A percentile compares a stretch with the other conserved stretches of the same genome.
phyloP scores from a whole-genome alignment of 2,888 invertebrate species.

The Apamea epomidion region DNA sequence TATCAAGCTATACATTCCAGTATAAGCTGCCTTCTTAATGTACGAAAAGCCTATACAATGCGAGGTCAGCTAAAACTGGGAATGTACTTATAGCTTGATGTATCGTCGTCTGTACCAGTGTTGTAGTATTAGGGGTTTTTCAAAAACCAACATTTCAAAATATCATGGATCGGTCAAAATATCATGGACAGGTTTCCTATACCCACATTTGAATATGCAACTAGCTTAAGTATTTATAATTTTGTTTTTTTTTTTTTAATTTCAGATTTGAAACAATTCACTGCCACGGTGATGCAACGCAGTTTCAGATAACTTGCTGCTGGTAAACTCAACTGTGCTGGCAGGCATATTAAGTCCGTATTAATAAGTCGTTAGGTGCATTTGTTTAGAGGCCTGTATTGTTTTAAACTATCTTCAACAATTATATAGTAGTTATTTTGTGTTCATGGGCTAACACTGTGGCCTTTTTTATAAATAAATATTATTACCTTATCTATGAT shows the following conservation, averaged over 20 bases:
- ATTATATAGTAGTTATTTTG: constrained; percentile 59
- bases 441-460: constrained; percentile 51
- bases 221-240: neutral
- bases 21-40: neutral
- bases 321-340: constrained; percentile 86
- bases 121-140: neutral
- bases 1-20: neutral
- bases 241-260: constrained; percentile 61
- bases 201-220: neutral
- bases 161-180: neutral
- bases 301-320: constrained; percentile 85
- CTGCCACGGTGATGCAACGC: constrained; percentile 81
- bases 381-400: constrained; percentile 77
- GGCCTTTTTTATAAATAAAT: constrained; percentile 54
- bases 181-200: neutral
- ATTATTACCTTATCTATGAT: constrained; percentile 54
- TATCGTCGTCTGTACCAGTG: neutral
- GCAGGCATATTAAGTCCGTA: constrained; percentile 85
- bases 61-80: neutral
- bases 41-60: neutral
- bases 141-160: neutral
- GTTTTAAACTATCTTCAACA: constrained; percentile 61
- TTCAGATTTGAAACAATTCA: constrained; percentile 84
- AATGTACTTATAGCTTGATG: neutral
- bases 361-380: constrained; percentile 87